Conservation (phyloP, 2,888 invertebrate species). For the Xanthorhoe spadicearia region DNA sequence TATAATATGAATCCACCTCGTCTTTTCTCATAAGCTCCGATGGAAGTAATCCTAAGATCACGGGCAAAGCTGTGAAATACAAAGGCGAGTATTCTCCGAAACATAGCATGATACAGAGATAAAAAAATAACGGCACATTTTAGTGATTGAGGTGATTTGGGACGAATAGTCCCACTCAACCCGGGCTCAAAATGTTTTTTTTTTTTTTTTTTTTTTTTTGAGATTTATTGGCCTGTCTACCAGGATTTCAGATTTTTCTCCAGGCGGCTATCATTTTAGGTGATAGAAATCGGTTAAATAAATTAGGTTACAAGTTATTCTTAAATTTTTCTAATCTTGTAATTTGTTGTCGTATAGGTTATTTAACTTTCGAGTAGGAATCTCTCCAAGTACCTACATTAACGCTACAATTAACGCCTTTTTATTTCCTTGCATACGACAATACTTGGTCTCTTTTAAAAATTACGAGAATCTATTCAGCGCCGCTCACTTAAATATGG, state of each 20-base stretch:
- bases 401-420: too few species aligned
- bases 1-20: background rate
- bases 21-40: conserved; percentile 4
- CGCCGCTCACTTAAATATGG: too few species aligned
- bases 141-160: conserved; percentile 27
- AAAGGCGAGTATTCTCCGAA: conserved; percentile 25
- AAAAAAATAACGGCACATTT: conserved; percentile 28
- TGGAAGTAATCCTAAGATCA: conserved; percentile 35
- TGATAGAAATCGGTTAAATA: background rate
- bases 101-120: conserved; percentile 12
- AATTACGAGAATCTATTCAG: too few species aligned
- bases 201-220: too few species aligned
- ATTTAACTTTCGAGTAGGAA: too few species aligned
- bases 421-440: too few species aligned
- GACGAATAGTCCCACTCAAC: conserved; percentile 17
- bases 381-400: too few species aligned
- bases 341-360: too few species aligned
- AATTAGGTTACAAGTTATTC: background rate
- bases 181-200: conserved; percentile 9
- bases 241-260: background rate
- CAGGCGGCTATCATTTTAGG: background rate
- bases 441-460: too few species aligned
- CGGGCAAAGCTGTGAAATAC: conserved; percentile 16
- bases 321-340: background rate
- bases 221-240: conserved; percentile 2